phyloP scores from a whole-genome alignment of 2,797 vertebrate genomes.

The Rhynchotus rufescens region DNA sequence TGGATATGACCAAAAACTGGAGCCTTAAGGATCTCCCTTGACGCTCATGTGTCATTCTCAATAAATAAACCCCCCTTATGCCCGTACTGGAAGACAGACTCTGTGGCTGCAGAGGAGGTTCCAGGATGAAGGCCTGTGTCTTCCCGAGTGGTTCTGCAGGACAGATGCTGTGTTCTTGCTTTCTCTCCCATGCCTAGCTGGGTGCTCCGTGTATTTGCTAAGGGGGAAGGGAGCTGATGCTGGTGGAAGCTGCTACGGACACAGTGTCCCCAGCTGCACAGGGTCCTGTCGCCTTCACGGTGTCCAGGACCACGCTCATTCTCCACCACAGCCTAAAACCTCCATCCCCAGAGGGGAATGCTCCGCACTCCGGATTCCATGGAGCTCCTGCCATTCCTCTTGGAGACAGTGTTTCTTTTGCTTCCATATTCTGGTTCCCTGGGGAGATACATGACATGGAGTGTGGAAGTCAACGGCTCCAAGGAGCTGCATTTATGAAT shows the following conservation, averaged over 20 bases:
- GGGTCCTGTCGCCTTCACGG: conserved; percentile 15
- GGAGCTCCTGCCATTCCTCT: neutral
- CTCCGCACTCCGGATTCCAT: neutral
- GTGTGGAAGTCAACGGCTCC: neutral
- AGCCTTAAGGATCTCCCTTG: conserved; percentile 3
- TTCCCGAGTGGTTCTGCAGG: neutral
- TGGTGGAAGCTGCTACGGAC: neutral
- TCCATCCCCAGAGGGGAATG: neutral
- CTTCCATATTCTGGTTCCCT: neutral
- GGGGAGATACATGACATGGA: neutral
- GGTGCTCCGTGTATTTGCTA: neutral
- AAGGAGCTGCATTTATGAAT: neutral
- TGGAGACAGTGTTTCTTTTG: neutral
- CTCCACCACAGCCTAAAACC: neutral
- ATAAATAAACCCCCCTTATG: neutral
- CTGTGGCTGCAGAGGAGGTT: neutral
- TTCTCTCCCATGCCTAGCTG: neutral
- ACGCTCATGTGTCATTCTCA: neutral
- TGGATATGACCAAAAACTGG: neutral
- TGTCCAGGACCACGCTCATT: neutral
- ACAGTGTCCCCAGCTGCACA: conserved; percentile 17
- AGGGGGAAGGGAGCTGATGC: neutral
- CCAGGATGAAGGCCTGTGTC: neutral
- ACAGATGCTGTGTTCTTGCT: neutral
- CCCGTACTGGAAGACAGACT: neutral